Percentiles rank a stretch among this genome's conserved stretches.
Conservation (phyloP, 2,888 invertebrate genomes). For the Monopis laevigella region DNA sequence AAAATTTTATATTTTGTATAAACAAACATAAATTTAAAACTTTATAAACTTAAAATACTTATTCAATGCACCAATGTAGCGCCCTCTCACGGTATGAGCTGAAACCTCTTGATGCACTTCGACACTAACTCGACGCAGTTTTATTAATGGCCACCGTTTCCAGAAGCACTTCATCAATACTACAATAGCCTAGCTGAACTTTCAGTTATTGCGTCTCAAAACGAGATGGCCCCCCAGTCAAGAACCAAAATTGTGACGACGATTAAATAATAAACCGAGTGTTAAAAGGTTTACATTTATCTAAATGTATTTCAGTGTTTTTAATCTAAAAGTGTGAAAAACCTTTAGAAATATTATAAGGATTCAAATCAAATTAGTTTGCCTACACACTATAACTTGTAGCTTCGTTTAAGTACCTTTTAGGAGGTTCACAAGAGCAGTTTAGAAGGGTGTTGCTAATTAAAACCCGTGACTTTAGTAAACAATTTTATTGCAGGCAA, state of each 20-base stretch:
- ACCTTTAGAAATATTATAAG: no score
- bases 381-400: not conserved
- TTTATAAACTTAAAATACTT: not conserved
- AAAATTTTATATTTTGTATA: not conserved
- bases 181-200: no score
- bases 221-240: constrained; percentile 1
- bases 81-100: not conserved
- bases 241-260: no score
- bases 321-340: no score
- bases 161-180: not conserved
- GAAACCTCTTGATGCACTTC: constrained; percentile 4
- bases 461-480: constrained; percentile 39
- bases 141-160: not conserved
- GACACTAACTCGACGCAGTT: not conserved
- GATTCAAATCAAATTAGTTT: no score
- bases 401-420: constrained; percentile 1
- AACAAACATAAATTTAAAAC: not conserved
- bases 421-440: constrained; percentile 18
- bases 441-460: constrained; percentile 32
- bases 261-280: no score
- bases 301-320: no score
- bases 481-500: constrained; percentile 55
- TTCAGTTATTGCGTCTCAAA: not conserved
- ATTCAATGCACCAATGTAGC: not conserved
- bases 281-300: no score